Percentiles rank a stretch among this genome's conserved stretches.
Evolutionary conservation across 1,140 invertebrate species (phyloP).

Genomic region (Leucophenga varia): DNA sequence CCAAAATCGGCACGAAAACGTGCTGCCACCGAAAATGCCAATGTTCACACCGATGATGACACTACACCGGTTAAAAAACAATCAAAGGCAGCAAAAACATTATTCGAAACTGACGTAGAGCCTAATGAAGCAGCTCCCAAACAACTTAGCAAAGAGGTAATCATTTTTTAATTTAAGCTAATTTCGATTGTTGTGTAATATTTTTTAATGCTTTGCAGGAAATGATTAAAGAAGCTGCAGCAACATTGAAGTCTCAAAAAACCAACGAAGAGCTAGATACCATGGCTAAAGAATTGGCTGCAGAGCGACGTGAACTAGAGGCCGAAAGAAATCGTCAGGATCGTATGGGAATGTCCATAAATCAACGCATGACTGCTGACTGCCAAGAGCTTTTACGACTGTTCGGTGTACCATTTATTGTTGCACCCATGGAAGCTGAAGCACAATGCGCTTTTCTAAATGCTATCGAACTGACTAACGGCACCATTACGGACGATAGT

Average conservation of each 20-base stretch:
- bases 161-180: too few relatives aligned
- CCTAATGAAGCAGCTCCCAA: conserved; percentile 12
- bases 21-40: not conserved
- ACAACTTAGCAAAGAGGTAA: not conserved
- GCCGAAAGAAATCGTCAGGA: conserved; percentile 71
- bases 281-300: conserved; percentile 60
- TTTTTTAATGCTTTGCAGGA: too few relatives aligned
- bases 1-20: conserved; percentile 8
- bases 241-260: conserved; percentile 22
- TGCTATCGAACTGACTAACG: conserved; percentile 71
- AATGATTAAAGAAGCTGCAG: conserved; percentile 6
- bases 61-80: conserved; percentile 6
- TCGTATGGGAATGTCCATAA: conserved; percentile 75
- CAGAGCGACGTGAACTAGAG: conserved; percentile 64
- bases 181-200: too few relatives aligned
- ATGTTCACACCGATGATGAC: not conserved
- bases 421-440: conserved; percentile 95
- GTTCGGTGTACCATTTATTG: conserved; percentile 91
- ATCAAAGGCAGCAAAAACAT: conserved; percentile 36
- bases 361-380: conserved; percentile 84
- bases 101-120: conserved; percentile 10
- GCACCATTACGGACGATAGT: conserved; percentile 93
- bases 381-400: conserved; percentile 82
- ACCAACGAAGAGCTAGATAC: conserved; percentile 56
- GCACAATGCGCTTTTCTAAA: conserved; percentile 94